Base-by-base conservation (phyloP, 2,888 invertebrate species). In the Acleris laterana region DNA sequence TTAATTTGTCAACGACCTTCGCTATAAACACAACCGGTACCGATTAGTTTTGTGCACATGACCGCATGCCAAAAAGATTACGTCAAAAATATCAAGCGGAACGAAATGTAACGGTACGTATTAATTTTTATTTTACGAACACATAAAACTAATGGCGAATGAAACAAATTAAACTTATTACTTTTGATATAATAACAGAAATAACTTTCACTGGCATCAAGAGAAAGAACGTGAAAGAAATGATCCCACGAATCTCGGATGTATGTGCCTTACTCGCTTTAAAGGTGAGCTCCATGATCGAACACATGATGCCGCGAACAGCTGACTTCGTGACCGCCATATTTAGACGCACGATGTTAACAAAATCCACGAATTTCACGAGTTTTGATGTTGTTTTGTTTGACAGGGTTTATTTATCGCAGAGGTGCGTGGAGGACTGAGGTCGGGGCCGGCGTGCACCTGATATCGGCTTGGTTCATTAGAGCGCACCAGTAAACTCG, bases 241-340 rank as follows among this genome's bases (percentile, higher is more conserved):
- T 58, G 62, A 65, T 61, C 57, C 60, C 62, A 59, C 63, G 46
- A 46, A 67, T 63, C 44, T 52, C 32, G 13, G 1, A 46, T 59
- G 48, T 53, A 52, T 53, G 68, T 70, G 50, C 72, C 90, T 92
- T 91, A 93, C 93, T 93, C 89, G 93, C 93, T 93, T 88, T 92
- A 76, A 93, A 93, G 69, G 93, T 93, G 74, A 93, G 87, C 80
- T 93, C 93, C 91, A 93, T 90, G 71, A 93, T 84, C 68, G 91
- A 87, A 76, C 91, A 93, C 93, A 93, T 93, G 74, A 92, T 85
- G 69, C 93, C 93, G 68, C 93, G 89, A 60, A 93, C 90, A 61
- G 85, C 87, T 53, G 91, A 87, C 76, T 90, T 92, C 17, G 93
- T 92, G 63, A 88, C 81, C 46, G 90, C 86, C 91, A 91, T 91